phyloP scores from a whole-genome alignment of 2,797 vertebrate genomes.

The Microctenopoma lineatum region DNA sequence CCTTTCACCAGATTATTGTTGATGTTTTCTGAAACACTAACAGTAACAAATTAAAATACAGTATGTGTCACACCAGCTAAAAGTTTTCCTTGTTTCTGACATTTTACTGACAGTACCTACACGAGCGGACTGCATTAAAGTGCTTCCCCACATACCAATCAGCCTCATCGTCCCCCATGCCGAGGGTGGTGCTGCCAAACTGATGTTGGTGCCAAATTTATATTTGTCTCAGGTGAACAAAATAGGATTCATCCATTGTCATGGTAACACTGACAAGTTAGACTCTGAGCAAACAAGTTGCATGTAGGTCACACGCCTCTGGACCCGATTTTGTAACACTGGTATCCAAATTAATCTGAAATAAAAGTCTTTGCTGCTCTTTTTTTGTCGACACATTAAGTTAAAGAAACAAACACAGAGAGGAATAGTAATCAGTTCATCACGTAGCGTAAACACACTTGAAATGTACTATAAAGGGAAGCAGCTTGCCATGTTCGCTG shows the following conservation, averaged over 20 bases:
- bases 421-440: not conserved
- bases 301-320: slow-evolving; percentile 60
- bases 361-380: not conserved
- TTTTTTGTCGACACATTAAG: not conserved
- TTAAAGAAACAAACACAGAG: slow-evolving; percentile 12
- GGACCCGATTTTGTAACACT: slow-evolving; percentile 52
- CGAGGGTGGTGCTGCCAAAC: slow-evolving; percentile 35
- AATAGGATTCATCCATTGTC: slow-evolving; percentile 53
- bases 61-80: not conserved
- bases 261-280: slow-evolving; percentile 62
- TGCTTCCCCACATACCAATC: slow-evolving; percentile 27
- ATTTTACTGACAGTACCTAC: not conserved
- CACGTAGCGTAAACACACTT: slow-evolving; percentile 11
- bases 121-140: not conserved
- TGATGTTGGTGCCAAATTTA: slow-evolving; percentile 39
- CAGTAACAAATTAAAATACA: not conserved
- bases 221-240: slow-evolving; percentile 51
- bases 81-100: not conserved
- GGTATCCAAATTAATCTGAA: slow-evolving; percentile 19
- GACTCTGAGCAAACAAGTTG: slow-evolving; percentile 38
- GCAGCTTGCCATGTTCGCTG: slow-evolving; percentile 15
- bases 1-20: not conserved
- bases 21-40: no score
- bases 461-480: slow-evolving; percentile 29
- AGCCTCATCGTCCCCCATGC: slow-evolving; percentile 31